Evolutionary conservation across 2,888 invertebrate species (phyloP).

Genomic region (Spisula solida): DNA sequence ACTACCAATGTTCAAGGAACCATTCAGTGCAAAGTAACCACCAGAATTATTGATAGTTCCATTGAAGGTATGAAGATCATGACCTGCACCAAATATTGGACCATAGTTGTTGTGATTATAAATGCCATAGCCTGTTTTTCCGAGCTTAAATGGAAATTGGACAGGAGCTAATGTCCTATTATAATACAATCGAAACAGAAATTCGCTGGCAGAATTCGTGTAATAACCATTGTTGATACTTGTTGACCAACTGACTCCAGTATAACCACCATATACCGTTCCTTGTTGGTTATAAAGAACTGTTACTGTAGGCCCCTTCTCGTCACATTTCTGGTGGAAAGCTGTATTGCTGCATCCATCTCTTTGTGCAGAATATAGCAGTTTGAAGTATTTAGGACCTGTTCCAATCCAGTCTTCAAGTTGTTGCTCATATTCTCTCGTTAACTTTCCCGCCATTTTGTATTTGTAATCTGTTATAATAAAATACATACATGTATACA

Average conservation of each 20-base stretch:
- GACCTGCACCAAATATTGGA: constrained; percentile 56
- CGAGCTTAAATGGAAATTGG: constrained; percentile 32
- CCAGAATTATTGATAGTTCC: constrained; percentile 42
- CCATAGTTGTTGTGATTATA: constrained; percentile 39
- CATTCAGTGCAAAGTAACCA: constrained; percentile 49
- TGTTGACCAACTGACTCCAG: constrained; percentile 59
- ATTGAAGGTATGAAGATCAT: constrained; percentile 48
- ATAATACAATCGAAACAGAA: constrained; percentile 59
- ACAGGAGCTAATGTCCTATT: constrained; percentile 33
- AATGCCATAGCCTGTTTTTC: constrained; percentile 26
- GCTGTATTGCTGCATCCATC: constrained; percentile 62
- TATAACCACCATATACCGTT: constrained; percentile 71
- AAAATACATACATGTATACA: too few species aligned
- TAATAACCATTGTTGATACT: not conserved
- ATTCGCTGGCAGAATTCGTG: constrained; percentile 41
- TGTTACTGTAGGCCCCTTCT: constrained; percentile 70
- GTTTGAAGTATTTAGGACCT: constrained; percentile 60
- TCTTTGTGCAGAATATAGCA: constrained; percentile 65
- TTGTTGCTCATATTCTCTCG: constrained; percentile 53
- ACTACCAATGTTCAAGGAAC: constrained; percentile 19
- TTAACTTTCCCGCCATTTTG: not conserved
- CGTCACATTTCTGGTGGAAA: constrained; percentile 72
- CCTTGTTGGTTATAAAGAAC: constrained; percentile 68
- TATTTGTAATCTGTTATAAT: not conserved
- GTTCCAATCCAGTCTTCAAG: constrained; percentile 68